Percentiles rank a stretch among this genome's conserved stretches.
Conservation (phyloP, 2,888 invertebrate genomes). For the Steinernema hermaphroditum region DNA sequence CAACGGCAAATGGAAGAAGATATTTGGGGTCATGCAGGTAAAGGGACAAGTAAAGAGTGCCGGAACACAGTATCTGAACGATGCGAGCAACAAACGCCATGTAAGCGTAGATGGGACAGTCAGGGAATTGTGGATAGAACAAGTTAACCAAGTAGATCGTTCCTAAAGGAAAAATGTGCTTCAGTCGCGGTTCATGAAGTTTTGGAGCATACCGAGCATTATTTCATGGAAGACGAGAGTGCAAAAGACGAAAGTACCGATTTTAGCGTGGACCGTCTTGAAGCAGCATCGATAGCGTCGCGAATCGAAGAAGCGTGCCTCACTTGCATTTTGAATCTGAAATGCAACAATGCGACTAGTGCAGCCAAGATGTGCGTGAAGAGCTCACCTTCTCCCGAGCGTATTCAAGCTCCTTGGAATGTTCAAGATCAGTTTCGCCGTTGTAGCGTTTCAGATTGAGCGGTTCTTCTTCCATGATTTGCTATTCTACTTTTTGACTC, state of each 20-base stretch:
- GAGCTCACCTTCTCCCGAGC: constrained; percentile 3
- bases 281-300: constrained; percentile 42
- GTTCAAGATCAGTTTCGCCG: neutral
- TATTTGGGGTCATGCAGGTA: constrained; percentile 35
- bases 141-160: constrained; percentile 37
- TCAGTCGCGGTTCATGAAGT: neutral
- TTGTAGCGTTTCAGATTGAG: constrained; percentile 19
- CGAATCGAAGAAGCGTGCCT: constrained; percentile 42
- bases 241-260: constrained; percentile 42
- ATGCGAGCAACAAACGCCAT: constrained; percentile 38
- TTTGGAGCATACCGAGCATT: constrained; percentile 32
- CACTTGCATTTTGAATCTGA: neutral
- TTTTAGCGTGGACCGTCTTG: constrained; percentile 41
- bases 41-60: constrained; percentile 37
- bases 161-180: neutral
- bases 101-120: constrained; percentile 19
- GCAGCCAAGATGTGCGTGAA: neutral
- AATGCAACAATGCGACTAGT: neutral
- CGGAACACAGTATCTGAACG: constrained; percentile 38
- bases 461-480: constrained; percentile 14
- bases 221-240: constrained; percentile 43
- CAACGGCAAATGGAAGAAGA: constrained; percentile 40
- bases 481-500: no score
- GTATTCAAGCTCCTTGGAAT: neutral
- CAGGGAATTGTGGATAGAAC: constrained; percentile 13